Percentiles rank a stretch among this genome's conserved stretches.
phyloP scores from a whole-genome alignment of 2,888 invertebrate genomes.

The Micropterix aruncella region DNA sequence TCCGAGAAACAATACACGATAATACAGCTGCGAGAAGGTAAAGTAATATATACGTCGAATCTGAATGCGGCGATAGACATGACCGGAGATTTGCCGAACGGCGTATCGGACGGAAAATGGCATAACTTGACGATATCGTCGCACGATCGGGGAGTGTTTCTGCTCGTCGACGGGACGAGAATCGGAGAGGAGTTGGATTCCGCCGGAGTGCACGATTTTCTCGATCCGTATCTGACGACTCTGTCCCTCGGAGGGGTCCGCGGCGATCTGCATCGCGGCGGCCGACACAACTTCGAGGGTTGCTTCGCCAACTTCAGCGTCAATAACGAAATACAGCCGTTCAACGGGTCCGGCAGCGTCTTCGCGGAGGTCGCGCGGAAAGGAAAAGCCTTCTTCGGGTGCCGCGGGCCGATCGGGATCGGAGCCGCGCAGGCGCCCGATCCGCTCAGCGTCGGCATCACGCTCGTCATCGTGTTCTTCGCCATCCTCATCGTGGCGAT shows the following conservation, averaged over 20 bases:
- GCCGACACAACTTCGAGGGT: conserved; percentile 64
- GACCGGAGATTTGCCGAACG: conserved; percentile 49
- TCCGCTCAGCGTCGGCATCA: conserved; percentile 84
- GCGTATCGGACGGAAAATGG: conserved; percentile 74
- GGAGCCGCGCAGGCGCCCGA: conserved; percentile 69
- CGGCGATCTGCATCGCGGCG: conserved; percentile 38
- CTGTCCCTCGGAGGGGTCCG: conserved; percentile 69
- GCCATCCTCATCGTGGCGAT: conserved; percentile 80
- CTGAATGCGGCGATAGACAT: conserved; percentile 70
- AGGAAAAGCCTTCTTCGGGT: conserved; percentile 63
- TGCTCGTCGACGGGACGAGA: conserved; percentile 54
- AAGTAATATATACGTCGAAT: conserved; percentile 66
- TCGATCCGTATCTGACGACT: conserved; percentile 77
- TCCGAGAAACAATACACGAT: conserved; percentile 80
- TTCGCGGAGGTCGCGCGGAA: conserved; percentile 53
- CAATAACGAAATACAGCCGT: conserved; percentile 80
- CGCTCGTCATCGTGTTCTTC: conserved; percentile 88
- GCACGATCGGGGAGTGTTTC: conserved; percentile 51
- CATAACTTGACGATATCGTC: conserved; percentile 72
- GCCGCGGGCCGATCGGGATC: conserved; percentile 59
- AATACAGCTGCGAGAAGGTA: conserved; percentile 62
- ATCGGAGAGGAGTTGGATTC: conserved; percentile 78
- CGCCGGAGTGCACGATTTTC: conserved; percentile 78
- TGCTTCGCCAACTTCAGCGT: conserved; percentile 82
- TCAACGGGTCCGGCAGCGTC: conserved; percentile 76